Percentiles rank a stretch among this genome's conserved stretches.
Evolutionary conservation across 2,797 vertebrate species (phyloP).

Genomic region (Gymnoscopelus braueri): DNA sequence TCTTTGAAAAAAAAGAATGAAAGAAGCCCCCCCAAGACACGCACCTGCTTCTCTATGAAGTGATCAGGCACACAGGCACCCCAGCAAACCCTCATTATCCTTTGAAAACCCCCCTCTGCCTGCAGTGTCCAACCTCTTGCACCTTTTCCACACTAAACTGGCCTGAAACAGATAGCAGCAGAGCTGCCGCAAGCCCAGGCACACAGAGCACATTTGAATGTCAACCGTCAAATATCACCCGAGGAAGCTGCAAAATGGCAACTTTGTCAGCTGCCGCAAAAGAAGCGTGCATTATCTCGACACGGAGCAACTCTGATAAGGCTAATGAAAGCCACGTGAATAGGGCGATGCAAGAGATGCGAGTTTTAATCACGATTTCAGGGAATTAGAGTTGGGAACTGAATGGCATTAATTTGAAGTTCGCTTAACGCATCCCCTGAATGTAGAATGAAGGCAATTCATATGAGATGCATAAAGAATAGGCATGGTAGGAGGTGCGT

Average conservation of each 20-base stretch:
- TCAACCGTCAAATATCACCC: constrained; percentile 80
- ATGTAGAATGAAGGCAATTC: constrained; percentile 65
- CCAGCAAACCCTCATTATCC: constrained; percentile 68
- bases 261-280: constrained; percentile 54
- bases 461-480: constrained; percentile 64
- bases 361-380: constrained; percentile 76
- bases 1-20: constrained; percentile 47
- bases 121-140: constrained; percentile 63
- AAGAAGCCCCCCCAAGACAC: constrained; percentile 32
- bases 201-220: constrained; percentile 75
- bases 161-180: constrained; percentile 68
- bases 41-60: constrained; percentile 48
- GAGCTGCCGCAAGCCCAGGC: constrained; percentile 51
- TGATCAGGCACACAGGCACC: constrained; percentile 40
- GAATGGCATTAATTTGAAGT: constrained; percentile 69
- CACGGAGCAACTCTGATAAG: constrained; percentile 67
- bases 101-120: constrained; percentile 64
- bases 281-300: constrained; percentile 69
- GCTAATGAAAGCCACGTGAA: constrained; percentile 55
- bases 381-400: constrained; percentile 60
- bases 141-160: constrained; percentile 63
- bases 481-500: constrained; percentile 58
- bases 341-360: constrained; percentile 23
- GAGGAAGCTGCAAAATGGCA: constrained; percentile 65
- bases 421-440: constrained; percentile 48